Base-by-base conservation (phyloP, 30 jellyfish, hydroid and myxozoan genomes). In the Turritopsis rubra region DNA sequence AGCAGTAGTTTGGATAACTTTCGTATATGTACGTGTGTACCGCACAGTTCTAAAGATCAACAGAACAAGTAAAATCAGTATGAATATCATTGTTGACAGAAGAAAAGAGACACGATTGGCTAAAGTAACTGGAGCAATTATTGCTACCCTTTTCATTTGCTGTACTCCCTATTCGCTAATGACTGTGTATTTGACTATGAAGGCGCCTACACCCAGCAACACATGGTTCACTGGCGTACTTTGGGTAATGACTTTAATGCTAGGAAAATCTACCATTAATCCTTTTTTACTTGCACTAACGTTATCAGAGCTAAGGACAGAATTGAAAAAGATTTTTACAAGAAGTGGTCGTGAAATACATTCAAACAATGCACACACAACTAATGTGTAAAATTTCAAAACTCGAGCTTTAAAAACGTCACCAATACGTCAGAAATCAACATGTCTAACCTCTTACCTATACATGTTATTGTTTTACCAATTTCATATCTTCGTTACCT, bases 21-120 rank as follows among this genome's bases (percentile, higher is more conserved):
- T 68, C 19, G 77, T 68, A 9, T 68, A 68, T 27, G 19, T 27
- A 27, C 9, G 19, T 23, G 77, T 68, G 16, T 68, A n/a, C 19
- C 21, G 28, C 77, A 68, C 77, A 68, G 77, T 68, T n/a, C 9
- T n/a, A 22, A 27, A 68, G 77, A n/a, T 68, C 28, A 68, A 68
- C 30, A 68, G 77, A 23, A 68, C 73, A 60, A 0, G 22, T 18
- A 21, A 27, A 7, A 23, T n/a, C 30, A 7, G 28, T 9, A 41
- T 41, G 60, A 41, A 41, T 13, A 13, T 41, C 13, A 13, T 13
- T 13, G 19, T 27, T n/a, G 31, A 68, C 31, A 68, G 19, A 19
- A 68, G 9, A 27, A 68, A 68, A 22, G 77, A 68, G 77, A 68
- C 30, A 7, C 77, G 77, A n/a, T 68, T 68, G 77, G 77, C 77